Conservation (phyloP, 2,113 vertebrate species). For the Passer domesticus region DNA sequence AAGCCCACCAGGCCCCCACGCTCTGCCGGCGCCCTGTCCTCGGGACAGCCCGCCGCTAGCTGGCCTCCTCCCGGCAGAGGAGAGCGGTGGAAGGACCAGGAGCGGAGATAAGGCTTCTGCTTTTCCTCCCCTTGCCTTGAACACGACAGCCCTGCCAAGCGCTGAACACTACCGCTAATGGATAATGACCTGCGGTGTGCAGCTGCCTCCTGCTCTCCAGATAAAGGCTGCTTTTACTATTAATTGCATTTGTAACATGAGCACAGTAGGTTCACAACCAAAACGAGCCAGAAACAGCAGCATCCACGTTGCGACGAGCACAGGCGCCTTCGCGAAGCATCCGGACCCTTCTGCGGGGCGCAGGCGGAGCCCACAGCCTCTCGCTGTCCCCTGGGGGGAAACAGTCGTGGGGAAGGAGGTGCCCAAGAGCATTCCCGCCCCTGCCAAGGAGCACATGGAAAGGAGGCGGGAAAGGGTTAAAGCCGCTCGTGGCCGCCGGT, state of each 20-base stretch:
- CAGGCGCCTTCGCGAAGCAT: neutral
- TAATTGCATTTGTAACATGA: slow-evolving; percentile 60
- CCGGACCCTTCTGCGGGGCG: neutral
- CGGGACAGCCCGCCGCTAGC: neutral
- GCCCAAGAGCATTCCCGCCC: neutral
- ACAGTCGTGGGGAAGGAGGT: neutral
- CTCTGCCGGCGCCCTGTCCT: neutral
- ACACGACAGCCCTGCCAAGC: slow-evolving; percentile 7
- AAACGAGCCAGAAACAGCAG: neutral
- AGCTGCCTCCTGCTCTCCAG: slow-evolving; percentile 44
- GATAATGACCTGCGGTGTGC: slow-evolving; percentile 51
- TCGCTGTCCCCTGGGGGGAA: neutral
- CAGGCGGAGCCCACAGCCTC: neutral
- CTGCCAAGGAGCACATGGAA: neutral
- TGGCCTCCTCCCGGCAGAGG: neutral
- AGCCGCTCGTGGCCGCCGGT: neutral
- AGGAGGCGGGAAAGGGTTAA: neutral
- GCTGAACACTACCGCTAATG: slow-evolving; percentile 34
- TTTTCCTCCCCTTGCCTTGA: neutral
- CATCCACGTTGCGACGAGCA: neutral
- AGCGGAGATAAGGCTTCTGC: neutral
- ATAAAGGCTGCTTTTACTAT: slow-evolving; percentile 50
- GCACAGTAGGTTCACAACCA: neutral
- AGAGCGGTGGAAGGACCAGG: neutral
- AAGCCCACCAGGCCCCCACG: too few relatives aligned